Base-by-base conservation (phyloP, 2,113 vertebrate species). In the Neomonachus schauinslandi region DNA sequence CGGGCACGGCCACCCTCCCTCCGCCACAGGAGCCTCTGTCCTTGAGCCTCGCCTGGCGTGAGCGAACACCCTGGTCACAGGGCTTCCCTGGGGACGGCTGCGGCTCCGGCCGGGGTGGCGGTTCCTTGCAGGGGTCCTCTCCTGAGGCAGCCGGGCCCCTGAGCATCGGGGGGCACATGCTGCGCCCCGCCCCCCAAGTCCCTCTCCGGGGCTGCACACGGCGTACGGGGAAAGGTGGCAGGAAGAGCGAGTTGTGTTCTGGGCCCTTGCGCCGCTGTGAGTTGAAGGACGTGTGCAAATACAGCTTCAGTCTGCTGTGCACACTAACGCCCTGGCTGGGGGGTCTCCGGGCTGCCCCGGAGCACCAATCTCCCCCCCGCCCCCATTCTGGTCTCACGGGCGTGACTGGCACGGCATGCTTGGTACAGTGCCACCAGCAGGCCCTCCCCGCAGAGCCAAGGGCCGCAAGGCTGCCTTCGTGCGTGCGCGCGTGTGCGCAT, bases 231-330 rank as follows among this genome's bases (percentile, higher is more conserved):
- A 46, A 21, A 3, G 16, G 13, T 22, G 7, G 67, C 46, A 11
- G 51, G n/a, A 80, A 67, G 36, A 21, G 46, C 46, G 49, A 0
- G 14, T 18, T 5, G 33, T 1, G 0, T 42, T 8, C 26, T 14
- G 49, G 31, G 8, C 55, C 42, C 5, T 2, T 21, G 26, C 1
- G 3, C 51, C 2, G 0, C 77, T 31, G 26, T 61, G 36, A 16
- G 1, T 31, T 49, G 55, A 22, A 3, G 46, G 61, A 55, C 0
- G 0, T 19, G 53, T 5, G 15, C 8, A 1, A 5, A 8, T 1
- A 15, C 31, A 10, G 10, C 8, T 11, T 6, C 5, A 0, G 49
- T 7, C 71, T 51, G 2, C 2, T 13, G 69, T 5, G 36, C 11
- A 13, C 5, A 1, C 21, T 39, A 13, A 24, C 5, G 0, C 11